A percentile compares a stretch with the other conserved stretches of the same genome.
Evolutionary conservation across 2,888 invertebrate species (phyloP).

Genomic region (Stictocephala bisonia): DNA sequence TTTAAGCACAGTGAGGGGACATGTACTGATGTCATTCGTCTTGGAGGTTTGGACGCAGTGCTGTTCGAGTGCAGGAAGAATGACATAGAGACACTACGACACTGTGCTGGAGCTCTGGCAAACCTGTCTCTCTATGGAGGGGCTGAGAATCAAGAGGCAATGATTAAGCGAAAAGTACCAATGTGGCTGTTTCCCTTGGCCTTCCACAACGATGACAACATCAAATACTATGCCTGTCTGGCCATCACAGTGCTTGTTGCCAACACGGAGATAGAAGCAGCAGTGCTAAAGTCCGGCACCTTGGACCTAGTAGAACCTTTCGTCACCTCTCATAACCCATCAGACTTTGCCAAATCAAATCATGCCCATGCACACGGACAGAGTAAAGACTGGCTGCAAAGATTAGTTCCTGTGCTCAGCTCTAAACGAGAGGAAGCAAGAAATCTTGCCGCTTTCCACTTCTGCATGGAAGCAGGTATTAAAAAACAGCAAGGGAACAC

Average conservation of each 20-base stretch:
- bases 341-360: slow-evolving; percentile 93
- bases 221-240: slow-evolving; percentile 98
- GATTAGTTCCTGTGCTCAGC: slow-evolving; percentile 92
- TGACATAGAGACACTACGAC: slow-evolving; percentile 91
- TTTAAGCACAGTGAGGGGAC: slow-evolving; percentile 98
- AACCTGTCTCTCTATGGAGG: slow-evolving; percentile 97
- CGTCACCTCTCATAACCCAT: slow-evolving; percentile 93
- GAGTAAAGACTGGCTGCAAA: slow-evolving; percentile 93
- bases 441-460: slow-evolving; percentile 97
- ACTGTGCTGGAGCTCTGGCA: slow-evolving; percentile 96
- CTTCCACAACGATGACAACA: slow-evolving; percentile 95
- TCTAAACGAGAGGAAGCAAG: slow-evolving; percentile 96
- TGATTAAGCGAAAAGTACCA: slow-evolving; percentile 90
- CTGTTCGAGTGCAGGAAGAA: slow-evolving; percentile 93
- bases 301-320: slow-evolving; percentile 97
- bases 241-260: slow-evolving; percentile 97
- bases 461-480: slow-evolving; percentile 99
- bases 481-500: slow-evolving; percentile 94
- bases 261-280: slow-evolving; percentile 97
- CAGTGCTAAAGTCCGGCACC: slow-evolving; percentile 96
- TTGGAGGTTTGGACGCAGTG: slow-evolving; percentile 95
- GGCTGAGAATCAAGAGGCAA: slow-evolving; percentile 95
- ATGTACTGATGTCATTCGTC: slow-evolving; percentile 90
- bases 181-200: slow-evolving; percentile 98
- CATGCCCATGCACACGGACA: slow-evolving; percentile 95